A percentile compares a stretch with the other conserved stretches of the same genome.
Evolutionary conservation across 2,888 invertebrate species (phyloP).

Genomic region (Pyrrhosoma nymphula): DNA sequence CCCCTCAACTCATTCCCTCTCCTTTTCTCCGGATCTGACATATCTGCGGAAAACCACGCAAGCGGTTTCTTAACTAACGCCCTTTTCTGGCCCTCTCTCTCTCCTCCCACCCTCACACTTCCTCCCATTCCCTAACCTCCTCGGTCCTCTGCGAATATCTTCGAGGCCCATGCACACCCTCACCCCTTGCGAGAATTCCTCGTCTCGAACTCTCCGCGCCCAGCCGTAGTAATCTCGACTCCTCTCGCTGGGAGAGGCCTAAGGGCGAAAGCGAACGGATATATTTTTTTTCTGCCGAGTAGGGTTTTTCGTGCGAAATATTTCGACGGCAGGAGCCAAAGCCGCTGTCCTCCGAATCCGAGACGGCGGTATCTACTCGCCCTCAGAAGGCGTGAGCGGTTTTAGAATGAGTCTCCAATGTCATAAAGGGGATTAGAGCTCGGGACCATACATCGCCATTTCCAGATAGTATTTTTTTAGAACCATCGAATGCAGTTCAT

Average conservation of each 20-base stretch:
- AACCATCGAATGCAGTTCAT: too few species aligned
- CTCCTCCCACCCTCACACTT: not conserved
- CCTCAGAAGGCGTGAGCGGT: not conserved
- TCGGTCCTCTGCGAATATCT: not conserved
- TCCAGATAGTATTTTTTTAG: too few species aligned
- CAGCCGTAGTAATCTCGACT: not conserved
- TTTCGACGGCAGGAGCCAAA: not conserved
- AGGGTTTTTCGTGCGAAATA: not conserved
- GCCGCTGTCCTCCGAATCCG: not conserved
- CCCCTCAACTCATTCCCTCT: not conserved
- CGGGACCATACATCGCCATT: not conserved
- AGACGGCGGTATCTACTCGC: not conserved
- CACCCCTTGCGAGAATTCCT: not conserved
- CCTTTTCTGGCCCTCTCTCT: not conserved
- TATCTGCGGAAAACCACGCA: slow-evolving; percentile 66
- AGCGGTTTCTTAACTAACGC: slow-evolving; percentile 60
- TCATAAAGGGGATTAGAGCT: not conserved
- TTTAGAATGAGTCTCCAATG: not conserved
- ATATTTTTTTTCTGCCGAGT: not conserved
- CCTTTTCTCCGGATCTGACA: slow-evolving; percentile 48
- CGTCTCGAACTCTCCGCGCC: not conserved
- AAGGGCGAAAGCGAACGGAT: not conserved
- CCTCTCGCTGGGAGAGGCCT: too few species aligned
- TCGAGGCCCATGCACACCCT: not conserved
- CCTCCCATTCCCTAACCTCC: not conserved